phyloP scores from a whole-genome alignment of 2,797 vertebrate species.

The Diplodus sargus region DNA sequence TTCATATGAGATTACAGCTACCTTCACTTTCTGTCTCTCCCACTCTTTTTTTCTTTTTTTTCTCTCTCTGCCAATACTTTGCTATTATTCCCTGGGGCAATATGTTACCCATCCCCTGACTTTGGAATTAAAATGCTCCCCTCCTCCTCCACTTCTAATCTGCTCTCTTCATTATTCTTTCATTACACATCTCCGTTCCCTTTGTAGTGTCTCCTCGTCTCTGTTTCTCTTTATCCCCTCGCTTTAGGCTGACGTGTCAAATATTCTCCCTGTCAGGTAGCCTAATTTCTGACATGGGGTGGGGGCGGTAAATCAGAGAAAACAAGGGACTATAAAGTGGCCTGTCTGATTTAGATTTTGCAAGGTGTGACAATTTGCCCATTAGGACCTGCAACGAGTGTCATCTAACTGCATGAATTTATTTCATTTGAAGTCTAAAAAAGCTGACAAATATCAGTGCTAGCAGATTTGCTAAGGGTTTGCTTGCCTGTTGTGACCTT shows the following conservation, averaged over 20 bases:
- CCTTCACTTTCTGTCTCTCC: conserved; percentile 65
- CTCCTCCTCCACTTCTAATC: conserved; percentile 76
- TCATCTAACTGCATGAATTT: conserved; percentile 5
- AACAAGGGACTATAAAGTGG: conserved; percentile 53
- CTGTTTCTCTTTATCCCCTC: conserved; percentile 68
- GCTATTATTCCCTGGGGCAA: conserved; percentile 69
- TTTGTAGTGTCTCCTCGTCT: conserved; percentile 77
- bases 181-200: conserved; percentile 72
- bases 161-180: conserved; percentile 82
- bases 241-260: conserved; percentile 71
- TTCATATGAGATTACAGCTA: conserved; percentile 59
- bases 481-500: conserved; percentile 10
- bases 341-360: conserved; percentile 54
- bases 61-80: conserved; percentile 51
- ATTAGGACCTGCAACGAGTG: conserved; percentile 20
- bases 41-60: conserved; percentile 41
- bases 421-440: conserved; percentile 33
- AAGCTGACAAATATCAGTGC: conserved; percentile 34
- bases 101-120: conserved; percentile 78
- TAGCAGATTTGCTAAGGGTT: neutral
- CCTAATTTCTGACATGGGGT: conserved; percentile 61
- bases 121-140: conserved; percentile 82
- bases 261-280: conserved; percentile 74
- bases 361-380: conserved; percentile 48
- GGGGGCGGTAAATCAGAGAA: conserved; percentile 49